Conservation (phyloP, 2,797 vertebrate species). For the Hipposideros larvatus region DNA sequence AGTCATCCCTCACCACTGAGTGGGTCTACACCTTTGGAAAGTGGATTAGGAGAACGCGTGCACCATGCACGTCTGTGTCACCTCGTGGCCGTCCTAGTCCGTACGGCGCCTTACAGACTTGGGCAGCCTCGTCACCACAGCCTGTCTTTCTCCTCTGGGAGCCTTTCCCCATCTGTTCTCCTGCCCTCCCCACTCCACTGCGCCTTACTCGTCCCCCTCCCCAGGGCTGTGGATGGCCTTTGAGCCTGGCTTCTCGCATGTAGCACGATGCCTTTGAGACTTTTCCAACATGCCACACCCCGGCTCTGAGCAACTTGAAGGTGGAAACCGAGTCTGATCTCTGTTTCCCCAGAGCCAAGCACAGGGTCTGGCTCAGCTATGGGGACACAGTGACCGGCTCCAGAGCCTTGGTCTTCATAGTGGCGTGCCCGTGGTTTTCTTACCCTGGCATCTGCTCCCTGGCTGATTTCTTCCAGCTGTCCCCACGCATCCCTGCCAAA, state of each 20-base stretch:
- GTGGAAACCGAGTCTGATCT: background rate
- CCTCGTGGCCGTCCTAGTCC: background rate
- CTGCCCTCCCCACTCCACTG: background rate
- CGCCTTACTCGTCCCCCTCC: background rate
- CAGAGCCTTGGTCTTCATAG: no score
- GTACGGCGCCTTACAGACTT: background rate
- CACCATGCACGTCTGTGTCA: accelerated
- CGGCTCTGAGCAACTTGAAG: background rate
- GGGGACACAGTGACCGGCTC: background rate
- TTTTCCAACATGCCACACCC: no score
- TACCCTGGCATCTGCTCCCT: background rate
- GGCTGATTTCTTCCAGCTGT: background rate
- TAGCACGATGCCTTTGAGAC: no score
- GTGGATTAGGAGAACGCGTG: accelerated
- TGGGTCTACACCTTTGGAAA: background rate
- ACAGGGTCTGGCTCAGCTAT: background rate
- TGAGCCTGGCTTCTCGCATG: no score
- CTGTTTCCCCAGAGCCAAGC: background rate
- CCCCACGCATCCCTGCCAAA: background rate
- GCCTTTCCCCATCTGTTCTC: background rate
- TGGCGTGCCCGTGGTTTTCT: accelerated
- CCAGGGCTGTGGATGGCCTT: background rate
- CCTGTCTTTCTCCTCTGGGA: no score
- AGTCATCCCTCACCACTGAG: no score
- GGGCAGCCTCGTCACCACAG: background rate